Conservation (phyloP, 92 coral and sea anemone species). For the Diadumene lineata region DNA sequence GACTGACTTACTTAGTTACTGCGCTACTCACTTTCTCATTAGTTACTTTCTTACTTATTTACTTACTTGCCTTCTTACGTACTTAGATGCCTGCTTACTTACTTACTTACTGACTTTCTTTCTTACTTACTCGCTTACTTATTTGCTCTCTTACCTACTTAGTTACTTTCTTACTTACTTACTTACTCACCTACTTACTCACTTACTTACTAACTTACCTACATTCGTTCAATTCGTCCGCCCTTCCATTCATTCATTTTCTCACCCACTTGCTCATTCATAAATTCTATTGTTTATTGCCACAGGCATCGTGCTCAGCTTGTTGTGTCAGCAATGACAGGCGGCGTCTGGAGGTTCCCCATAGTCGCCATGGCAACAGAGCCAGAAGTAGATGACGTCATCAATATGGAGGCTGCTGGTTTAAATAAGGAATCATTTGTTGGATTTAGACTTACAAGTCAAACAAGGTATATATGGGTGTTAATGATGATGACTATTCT, state of each 20-base stretch:
- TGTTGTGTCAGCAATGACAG: slow-evolving; percentile 84
- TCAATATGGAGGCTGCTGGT: slow-evolving; percentile 91
- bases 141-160: background rate
- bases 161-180: background rate
- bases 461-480: no score
- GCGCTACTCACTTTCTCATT: background rate
- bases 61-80: background rate
- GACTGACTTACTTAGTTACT: background rate
- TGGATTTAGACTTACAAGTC: slow-evolving; percentile 94
- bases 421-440: slow-evolving; percentile 88
- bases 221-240: background rate
- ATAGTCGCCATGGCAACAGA: slow-evolving; percentile 85
- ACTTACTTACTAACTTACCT: background rate
- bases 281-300: no score
- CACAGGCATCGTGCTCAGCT: slow-evolving; percentile 85
- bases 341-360: slow-evolving; percentile 99
- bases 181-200: background rate
- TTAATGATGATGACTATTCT: background rate
- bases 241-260: background rate
- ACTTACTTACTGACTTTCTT: background rate
- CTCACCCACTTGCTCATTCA: no score
- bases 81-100: background rate
- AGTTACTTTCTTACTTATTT: background rate
- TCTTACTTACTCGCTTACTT: background rate
- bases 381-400: slow-evolving; percentile 95